phyloP scores from a whole-genome alignment of 2,888 invertebrate genomes.

The Eupithecia vulgata region DNA sequence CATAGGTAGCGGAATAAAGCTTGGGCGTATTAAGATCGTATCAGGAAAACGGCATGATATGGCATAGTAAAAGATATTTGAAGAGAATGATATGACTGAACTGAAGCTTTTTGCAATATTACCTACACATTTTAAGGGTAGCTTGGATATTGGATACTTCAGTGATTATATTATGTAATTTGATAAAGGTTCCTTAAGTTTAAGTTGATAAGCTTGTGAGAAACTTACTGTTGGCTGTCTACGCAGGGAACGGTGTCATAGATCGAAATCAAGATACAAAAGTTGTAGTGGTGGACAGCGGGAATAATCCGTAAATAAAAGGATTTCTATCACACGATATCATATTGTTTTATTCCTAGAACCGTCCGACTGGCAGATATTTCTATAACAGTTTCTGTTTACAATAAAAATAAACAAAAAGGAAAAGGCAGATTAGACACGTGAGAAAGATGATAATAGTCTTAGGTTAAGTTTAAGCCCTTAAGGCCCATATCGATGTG shows the following conservation, averaged over 20 bases:
- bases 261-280: not conserved
- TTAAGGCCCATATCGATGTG: too few relatives aligned
- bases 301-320: too few relatives aligned
- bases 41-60: not conserved
- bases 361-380: not conserved
- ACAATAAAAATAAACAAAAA: not conserved
- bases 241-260: not conserved
- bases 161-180: not conserved
- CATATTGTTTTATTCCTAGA: not conserved
- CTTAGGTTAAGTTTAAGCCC: not conserved
- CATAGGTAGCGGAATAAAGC: not conserved
- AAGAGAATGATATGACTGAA: not conserved
- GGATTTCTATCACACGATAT: too few relatives aligned
- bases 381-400: not conserved
- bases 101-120: not conserved
- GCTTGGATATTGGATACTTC: not conserved
- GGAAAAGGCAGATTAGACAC: not conserved
- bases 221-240: too few relatives aligned
- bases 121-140: too few relatives aligned
- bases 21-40: not conserved
- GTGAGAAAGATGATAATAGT: not conserved
- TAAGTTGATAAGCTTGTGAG: not conserved
- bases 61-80: constrained; percentile 1
- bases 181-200: not conserved
- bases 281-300: too few relatives aligned